Conservation (phyloP, 2,113 vertebrate species). For the Tachycineta bicolor region DNA sequence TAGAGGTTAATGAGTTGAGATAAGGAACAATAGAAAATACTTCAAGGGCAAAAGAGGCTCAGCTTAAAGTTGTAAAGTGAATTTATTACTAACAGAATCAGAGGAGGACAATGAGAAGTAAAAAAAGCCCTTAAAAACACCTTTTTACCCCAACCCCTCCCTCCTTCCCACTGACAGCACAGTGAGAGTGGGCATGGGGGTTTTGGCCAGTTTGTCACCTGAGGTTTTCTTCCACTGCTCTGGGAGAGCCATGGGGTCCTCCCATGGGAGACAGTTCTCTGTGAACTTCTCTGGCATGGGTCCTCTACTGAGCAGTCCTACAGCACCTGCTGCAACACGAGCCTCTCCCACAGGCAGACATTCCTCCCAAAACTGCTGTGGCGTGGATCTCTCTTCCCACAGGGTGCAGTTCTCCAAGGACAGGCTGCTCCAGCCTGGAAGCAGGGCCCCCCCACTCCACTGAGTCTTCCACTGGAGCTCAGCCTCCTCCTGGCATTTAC, state of each 20-base stretch:
- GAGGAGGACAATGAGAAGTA: neutral
- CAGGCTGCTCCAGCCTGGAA: neutral
- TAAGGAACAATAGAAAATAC: neutral
- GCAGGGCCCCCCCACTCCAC: accelerated
- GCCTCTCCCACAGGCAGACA: neutral
- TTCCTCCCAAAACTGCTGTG: neutral
- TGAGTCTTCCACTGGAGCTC: neutral
- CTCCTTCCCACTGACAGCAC: neutral
- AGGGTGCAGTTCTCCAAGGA: neutral
- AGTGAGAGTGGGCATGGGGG: neutral
- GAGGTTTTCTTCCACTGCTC: neutral
- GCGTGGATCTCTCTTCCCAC: accelerated
- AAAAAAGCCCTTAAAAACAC: neutral
- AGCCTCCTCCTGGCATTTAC: neutral
- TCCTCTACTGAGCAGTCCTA: neutral
- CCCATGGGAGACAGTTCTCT: neutral
- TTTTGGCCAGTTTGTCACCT: accelerated
- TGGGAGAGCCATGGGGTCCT: accelerated
- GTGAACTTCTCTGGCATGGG: accelerated
- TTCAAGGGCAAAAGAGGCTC: neutral
- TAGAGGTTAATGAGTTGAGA: neutral
- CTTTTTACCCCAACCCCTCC: neutral
- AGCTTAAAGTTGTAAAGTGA: neutral
- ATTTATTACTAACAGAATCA: neutral
- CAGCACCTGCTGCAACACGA: neutral